A percentile compares a stretch with the other conserved stretches of the same genome.
Conservation (phyloP, 2,797 vertebrate species). For the Sebastes hopkinsi region DNA sequence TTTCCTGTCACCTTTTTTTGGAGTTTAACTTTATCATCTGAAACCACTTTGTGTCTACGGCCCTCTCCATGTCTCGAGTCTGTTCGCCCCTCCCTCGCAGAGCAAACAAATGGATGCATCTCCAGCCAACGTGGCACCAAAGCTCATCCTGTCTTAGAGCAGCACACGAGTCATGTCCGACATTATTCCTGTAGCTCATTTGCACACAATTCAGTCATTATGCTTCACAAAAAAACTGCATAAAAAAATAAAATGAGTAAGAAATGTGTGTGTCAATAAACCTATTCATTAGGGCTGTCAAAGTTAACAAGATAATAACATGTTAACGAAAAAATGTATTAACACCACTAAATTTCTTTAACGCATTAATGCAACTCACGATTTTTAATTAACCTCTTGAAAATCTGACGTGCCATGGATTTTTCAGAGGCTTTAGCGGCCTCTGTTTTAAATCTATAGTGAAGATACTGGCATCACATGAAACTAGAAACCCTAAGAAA, state of each 20-base stretch:
- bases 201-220: not conserved
- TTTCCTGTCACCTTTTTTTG: constrained; percentile 3
- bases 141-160: constrained; percentile 34
- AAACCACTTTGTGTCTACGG: constrained; percentile 9
- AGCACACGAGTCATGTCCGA: constrained; percentile 28
- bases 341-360: no score
- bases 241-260: not conserved
- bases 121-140: constrained; percentile 52
- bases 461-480: no score
- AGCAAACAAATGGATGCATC: constrained; percentile 51
- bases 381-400: no score
- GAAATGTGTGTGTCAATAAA: not conserved
- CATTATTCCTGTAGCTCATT: not conserved
- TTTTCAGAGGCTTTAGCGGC: no score
- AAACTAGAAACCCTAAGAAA: no score
- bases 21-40: constrained; percentile 24
- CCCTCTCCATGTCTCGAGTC: not conserved
- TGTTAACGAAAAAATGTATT: no score
- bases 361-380: no score
- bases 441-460: no score
- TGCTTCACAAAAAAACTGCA: not conserved
- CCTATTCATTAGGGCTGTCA: not conserved
- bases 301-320: no score
- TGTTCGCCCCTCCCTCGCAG: not conserved
- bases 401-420: no score